Conservation (phyloP, 2,888 invertebrate species). For the Dugesia japonica region DNA sequence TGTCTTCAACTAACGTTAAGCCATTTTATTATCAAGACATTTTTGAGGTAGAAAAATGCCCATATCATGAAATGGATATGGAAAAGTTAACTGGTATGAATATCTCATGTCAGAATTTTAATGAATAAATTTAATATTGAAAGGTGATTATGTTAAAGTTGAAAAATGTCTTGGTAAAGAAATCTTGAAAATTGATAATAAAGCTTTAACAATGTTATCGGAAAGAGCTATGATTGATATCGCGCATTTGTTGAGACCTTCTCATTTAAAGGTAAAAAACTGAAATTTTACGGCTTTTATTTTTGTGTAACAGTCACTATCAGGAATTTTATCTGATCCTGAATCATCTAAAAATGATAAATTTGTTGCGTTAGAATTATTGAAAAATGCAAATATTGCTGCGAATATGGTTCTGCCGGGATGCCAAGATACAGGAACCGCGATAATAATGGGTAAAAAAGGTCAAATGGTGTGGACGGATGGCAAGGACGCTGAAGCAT, state of each 20-base stretch:
- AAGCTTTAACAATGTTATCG: slow-evolving; percentile 44
- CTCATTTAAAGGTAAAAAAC: slow-evolving; percentile 46
- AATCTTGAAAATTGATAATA: slow-evolving; percentile 41
- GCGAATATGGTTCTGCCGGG: slow-evolving; percentile 48
- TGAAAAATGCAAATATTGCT: slow-evolving; percentile 48
- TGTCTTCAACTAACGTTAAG: slow-evolving; percentile 33
- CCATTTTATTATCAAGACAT: slow-evolving; percentile 47
- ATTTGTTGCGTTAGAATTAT: slow-evolving; percentile 47
- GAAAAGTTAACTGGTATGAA: slow-evolving; percentile 41
- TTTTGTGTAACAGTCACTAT: slow-evolving; percentile 41
- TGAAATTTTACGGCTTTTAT: too few species aligned
- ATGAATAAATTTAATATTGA: slow-evolving; percentile 30
- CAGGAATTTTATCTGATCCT: slow-evolving; percentile 46
- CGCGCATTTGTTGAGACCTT: slow-evolving; percentile 45
- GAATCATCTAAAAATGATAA: slow-evolving; percentile 46
- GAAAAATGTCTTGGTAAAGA: slow-evolving; percentile 43
- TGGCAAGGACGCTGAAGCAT: slow-evolving; percentile 43
- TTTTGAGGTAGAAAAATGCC: slow-evolving; percentile 39
- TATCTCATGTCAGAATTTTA: neutral
- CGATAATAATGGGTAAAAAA: slow-evolving; percentile 48
- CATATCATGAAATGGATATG: slow-evolving; percentile 40
- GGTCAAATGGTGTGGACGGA: slow-evolving; percentile 48
- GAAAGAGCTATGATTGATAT: slow-evolving; percentile 47
- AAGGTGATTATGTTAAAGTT: slow-evolving; percentile 46
- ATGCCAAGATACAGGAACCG: slow-evolving; percentile 49